Evolutionary conservation across 1,140 invertebrate genomes (phyloP).

Genomic region (Scaptomyza pallida): DNA sequence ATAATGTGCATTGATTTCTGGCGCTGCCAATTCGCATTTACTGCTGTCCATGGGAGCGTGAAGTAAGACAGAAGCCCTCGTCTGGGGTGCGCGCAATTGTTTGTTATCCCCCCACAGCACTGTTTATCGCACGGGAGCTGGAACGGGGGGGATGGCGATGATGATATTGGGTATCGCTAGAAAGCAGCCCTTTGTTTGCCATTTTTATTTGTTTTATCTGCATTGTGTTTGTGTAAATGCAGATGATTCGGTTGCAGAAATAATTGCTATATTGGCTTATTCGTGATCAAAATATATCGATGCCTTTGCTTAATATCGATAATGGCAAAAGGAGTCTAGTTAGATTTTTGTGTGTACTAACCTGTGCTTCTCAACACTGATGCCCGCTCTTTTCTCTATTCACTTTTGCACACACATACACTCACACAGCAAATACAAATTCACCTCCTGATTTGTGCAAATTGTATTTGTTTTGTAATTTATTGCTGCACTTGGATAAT

Average conservation of each 20-base stretch:
- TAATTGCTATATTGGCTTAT: no score
- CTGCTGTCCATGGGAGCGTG: conserved; percentile 67
- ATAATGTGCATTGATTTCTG: conserved; percentile 78
- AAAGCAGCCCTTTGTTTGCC: conserved; percentile 34
- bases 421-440: not conserved
- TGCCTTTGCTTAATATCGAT: conserved; percentile 6
- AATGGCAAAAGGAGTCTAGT: not conserved
- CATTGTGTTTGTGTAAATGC: conserved; percentile 27
- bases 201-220: conserved; percentile 1
- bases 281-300: conserved; percentile 7
- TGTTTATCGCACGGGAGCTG: not conserved
- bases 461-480: conserved; percentile 2
- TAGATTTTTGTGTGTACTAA: not conserved
- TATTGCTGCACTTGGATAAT: not conserved
- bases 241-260: conserved; percentile 22
- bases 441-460: not conserved
- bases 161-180: conserved; percentile 5
- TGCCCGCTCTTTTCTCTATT: not conserved
- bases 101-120: conserved; percentile 35
- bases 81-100: conserved; percentile 48
- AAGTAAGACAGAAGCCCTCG: conserved; percentile 59
- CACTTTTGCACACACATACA: conserved; percentile 4
- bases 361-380: conserved; percentile 20
- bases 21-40: conserved; percentile 39
- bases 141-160: not conserved